Conservation (phyloP, 2,888 invertebrate species). For the Drosophila birchii region DNA sequence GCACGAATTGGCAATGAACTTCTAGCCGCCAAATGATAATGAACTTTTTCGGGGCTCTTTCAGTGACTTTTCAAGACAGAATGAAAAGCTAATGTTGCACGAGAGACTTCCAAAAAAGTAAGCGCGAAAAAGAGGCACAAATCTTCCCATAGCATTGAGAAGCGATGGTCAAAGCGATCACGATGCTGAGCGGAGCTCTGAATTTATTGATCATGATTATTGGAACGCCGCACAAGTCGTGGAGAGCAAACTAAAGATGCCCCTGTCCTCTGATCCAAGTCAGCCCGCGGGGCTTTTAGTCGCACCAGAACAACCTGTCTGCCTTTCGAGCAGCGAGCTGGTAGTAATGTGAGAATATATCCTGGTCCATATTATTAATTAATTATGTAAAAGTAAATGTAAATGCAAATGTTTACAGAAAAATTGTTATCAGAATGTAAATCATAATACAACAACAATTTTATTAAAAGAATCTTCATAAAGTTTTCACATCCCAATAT, state of each 20-base stretch:
- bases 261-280: slow-evolving; percentile 23
- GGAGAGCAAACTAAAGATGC: slow-evolving; percentile 62
- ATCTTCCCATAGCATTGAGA: slow-evolving; percentile 68
- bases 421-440: neutral
- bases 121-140: slow-evolving; percentile 28
- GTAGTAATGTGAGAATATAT: slow-evolving; percentile 1
- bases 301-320: slow-evolving; percentile 28
- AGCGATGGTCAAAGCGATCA: slow-evolving; percentile 69
- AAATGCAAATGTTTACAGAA: neutral
- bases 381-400: too few relatives aligned
- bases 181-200: slow-evolving; percentile 53
- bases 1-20: slow-evolving; percentile 58
- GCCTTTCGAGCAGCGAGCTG: slow-evolving; percentile 7
- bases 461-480: too few relatives aligned
- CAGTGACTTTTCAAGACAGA: slow-evolving; percentile 17
- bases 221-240: slow-evolving; percentile 76
- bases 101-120: slow-evolving; percentile 52
- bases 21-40: slow-evolving; percentile 52
- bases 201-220: slow-evolving; percentile 79
- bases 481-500: too few relatives aligned
- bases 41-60: slow-evolving; percentile 46
- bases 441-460: too few relatives aligned
- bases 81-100: slow-evolving; percentile 68
- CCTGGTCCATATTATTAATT: neutral
- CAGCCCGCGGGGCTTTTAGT: slow-evolving; percentile 1